phyloP scores from a whole-genome alignment of 2,113 vertebrate genomes.

The Potamarius usumacintae region DNA sequence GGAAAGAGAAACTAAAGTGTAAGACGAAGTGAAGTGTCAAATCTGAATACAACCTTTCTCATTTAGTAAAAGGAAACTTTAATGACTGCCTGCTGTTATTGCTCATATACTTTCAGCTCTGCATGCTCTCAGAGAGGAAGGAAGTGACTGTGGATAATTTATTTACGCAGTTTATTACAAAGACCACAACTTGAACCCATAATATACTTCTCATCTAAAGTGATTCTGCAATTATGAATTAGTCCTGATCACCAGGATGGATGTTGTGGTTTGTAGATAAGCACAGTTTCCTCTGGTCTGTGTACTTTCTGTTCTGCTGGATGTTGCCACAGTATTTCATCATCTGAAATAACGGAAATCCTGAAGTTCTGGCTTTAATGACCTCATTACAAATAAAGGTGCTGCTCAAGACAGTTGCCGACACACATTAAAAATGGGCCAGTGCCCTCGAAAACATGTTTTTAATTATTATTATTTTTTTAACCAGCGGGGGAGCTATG shows the following conservation, averaged over 20 bases:
- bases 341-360: slow-evolving; percentile 7
- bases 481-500: neutral
- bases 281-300: neutral
- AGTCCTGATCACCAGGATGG: neutral
- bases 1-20: neutral
- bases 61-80: neutral
- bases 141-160: slow-evolving; percentile 11
- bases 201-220: neutral
- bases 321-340: slow-evolving; percentile 23
- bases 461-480: neutral
- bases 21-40: neutral
- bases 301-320: neutral
- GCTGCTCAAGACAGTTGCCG: neutral
- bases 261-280: neutral
- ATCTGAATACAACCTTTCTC: neutral
- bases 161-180: slow-evolving; percentile 3
- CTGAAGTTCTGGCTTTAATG: neutral
- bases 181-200: neutral
- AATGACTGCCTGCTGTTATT: neutral
- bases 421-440: neutral
- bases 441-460: neutral
- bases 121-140: neutral
- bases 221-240: neutral
- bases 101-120: neutral
- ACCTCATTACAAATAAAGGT: slow-evolving; percentile 16